Evolutionary conservation across 2,797 vertebrate genomes (phyloP).

Genomic region (Mormyrus proboscirostris): DNA sequence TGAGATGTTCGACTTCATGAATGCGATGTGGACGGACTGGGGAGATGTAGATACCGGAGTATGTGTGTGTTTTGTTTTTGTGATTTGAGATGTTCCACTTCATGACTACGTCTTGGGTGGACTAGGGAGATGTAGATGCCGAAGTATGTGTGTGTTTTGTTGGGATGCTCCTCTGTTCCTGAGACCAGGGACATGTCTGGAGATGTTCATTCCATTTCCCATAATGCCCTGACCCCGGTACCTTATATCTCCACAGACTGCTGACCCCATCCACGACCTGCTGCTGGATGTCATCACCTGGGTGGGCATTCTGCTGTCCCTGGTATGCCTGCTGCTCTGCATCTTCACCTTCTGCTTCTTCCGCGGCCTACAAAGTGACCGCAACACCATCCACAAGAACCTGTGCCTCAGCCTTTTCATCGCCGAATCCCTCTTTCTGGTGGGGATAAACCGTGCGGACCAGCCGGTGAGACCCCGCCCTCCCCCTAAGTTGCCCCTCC

Average conservation of each 20-base stretch:
- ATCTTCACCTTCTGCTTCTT: conserved; percentile 99
- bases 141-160: neutral
- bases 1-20: neutral
- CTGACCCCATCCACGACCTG: conserved; percentile 82
- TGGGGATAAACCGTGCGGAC: conserved; percentile 90
- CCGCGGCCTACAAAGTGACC: conserved; percentile 91
- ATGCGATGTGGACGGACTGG: neutral
- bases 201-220: neutral
- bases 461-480: conserved; percentile 75
- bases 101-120: neutral
- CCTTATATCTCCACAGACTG: conserved; percentile 58
- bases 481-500: neutral
- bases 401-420: conserved; percentile 93
- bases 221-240: neutral
- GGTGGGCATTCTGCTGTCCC: conserved; percentile 95
- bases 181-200: neutral
- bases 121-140: neutral
- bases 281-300: conserved; percentile 94
- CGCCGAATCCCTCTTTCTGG: conserved; percentile 91
- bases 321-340: conserved; percentile 95
- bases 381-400: conserved; percentile 99
- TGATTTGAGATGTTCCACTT: neutral
- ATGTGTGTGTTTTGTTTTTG: neutral
- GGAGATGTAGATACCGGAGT: neutral
- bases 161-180: neutral